A percentile compares a stretch with the other conserved stretches of the same genome.
phyloP scores from a whole-genome alignment of 2,113 vertebrate genomes.

The Takifugu flavidus region DNA sequence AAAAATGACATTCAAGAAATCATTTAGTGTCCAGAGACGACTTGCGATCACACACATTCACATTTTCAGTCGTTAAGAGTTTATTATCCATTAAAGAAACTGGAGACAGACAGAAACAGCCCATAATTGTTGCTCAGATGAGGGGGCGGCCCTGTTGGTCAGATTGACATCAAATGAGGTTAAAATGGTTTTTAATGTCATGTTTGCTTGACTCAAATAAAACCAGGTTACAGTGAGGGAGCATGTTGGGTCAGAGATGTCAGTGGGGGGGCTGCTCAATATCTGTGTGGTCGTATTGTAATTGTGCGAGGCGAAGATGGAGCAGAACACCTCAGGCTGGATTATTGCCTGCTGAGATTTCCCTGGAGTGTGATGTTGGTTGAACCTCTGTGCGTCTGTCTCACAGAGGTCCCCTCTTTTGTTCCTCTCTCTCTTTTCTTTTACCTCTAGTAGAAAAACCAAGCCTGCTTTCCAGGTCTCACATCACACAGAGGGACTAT shows the following conservation, averaged over 20 bases:
- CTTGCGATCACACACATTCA: too few relatives aligned
- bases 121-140: too few relatives aligned
- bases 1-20: too few relatives aligned
- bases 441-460: conserved; percentile 1
- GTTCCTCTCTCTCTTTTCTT: neutral
- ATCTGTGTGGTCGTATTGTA: conserved; percentile 73
- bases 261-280: conserved; percentile 50
- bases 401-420: conserved; percentile 16
- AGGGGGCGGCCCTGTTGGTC: too few relatives aligned
- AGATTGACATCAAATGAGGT: too few relatives aligned
- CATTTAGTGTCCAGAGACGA: too few relatives aligned
- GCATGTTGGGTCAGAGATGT: conserved; percentile 49
- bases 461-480: neutral
- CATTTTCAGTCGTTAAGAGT: too few relatives aligned
- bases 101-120: too few relatives aligned
- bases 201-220: conserved; percentile 59
- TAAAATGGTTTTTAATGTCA: conserved; percentile 31
- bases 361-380: conserved; percentile 60
- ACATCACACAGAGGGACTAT: too few relatives aligned
- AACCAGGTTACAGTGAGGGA: conserved; percentile 37
- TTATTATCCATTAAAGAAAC: too few relatives aligned
- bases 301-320: conserved; percentile 68
- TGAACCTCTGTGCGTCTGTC: conserved; percentile 45
- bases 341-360: conserved; percentile 75
- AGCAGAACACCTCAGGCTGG: conserved; percentile 53